Evolutionary conservation across 2,797 vertebrate genomes (phyloP).

Genomic region (Gadopsis bispinosus): DNA sequence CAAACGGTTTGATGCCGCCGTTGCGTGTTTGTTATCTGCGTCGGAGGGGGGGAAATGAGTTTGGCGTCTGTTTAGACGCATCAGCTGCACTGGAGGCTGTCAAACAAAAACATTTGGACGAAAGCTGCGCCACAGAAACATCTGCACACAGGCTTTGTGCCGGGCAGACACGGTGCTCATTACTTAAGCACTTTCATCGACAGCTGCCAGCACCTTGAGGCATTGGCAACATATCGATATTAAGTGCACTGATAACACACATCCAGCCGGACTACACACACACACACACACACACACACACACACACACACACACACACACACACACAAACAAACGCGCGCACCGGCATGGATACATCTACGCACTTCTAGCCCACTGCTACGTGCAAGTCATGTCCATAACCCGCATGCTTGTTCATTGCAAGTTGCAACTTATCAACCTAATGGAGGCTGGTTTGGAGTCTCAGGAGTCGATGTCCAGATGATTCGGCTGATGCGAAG

Average conservation of each 20-base stretch:
- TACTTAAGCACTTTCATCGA: slow-evolving; percentile 43
- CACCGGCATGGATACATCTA: slow-evolving; percentile 79
- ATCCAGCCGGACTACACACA: slow-evolving; percentile 37
- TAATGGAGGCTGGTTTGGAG: slow-evolving; percentile 21
- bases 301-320: slow-evolving; percentile 61
- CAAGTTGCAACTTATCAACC: slow-evolving; percentile 68
- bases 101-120: slow-evolving; percentile 70
- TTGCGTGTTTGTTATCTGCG: slow-evolving; percentile 23
- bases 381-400: slow-evolving; percentile 80
- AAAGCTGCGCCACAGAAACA: slow-evolving; percentile 75
- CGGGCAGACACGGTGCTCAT: slow-evolving; percentile 12
- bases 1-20: slow-evolving; percentile 8
- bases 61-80: slow-evolving; percentile 52
- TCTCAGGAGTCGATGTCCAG: slow-evolving; percentile 25
- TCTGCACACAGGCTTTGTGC: slow-evolving; percentile 18
- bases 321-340: slow-evolving; percentile 50
- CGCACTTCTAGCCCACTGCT: slow-evolving; percentile 73
- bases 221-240: slow-evolving; percentile 39
- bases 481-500: slow-evolving; percentile 46
- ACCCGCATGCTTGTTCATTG: slow-evolving; percentile 60
- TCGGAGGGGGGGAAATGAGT: slow-evolving; percentile 9
- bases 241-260: slow-evolving; percentile 34
- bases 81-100: slow-evolving; percentile 48
- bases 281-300: slow-evolving; percentile 58
- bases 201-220: slow-evolving; percentile 19